Base-by-base conservation (phyloP, 2,888 invertebrate species). In the Epinotia ramella region DNA sequence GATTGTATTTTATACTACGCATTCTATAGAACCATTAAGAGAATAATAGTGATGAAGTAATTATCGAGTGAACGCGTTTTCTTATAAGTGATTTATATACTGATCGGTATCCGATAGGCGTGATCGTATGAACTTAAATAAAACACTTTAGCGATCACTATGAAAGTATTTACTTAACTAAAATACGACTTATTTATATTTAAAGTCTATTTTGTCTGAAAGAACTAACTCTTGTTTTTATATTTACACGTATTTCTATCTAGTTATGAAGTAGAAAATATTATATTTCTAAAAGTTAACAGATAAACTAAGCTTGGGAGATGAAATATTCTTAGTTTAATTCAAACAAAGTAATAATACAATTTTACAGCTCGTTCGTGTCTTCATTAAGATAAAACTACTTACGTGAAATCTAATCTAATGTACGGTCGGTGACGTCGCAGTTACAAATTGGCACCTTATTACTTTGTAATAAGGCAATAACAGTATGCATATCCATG, bases 21-120 rank as follows among this genome's bases (percentile, higher is more conserved):
- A 49, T 66, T 28, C 49, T 66, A 49, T 3, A n/a, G 16, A 20
- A 24, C 18, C 68, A 56, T 20, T 67, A 57, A 18, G 6, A 44
- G 28, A 68, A 68, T 59, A 40, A 59, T 59, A 68, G 59, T 59
- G 3, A 68, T 68, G 24, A 59, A 44, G 68, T 57, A 3, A 59
- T 59, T 68, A 68, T 16, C 64, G 13, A 44, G 46, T 44, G 13
- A 53, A 66, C 56, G 18, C 6, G 66, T 53, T 53, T 53, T 18
- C 16, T 65, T 44, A 33, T 33, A 18, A 18, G 16, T 16, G n/a
- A 33, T 2, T 62, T 33, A 33, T 53, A 53, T 53, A n/a, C n/a
- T n/a, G 16, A n/a, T 53, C 53, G 53, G 53, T n/a, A 53, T 53
- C n/a, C 53, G 53, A 53, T n/a, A 7, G 16, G 2, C 16, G 3